A percentile compares a stretch with the other conserved stretches of the same genome.
Evolutionary conservation across 2,888 invertebrate genomes (phyloP).

Genomic region (Dioctria rufipes): DNA sequence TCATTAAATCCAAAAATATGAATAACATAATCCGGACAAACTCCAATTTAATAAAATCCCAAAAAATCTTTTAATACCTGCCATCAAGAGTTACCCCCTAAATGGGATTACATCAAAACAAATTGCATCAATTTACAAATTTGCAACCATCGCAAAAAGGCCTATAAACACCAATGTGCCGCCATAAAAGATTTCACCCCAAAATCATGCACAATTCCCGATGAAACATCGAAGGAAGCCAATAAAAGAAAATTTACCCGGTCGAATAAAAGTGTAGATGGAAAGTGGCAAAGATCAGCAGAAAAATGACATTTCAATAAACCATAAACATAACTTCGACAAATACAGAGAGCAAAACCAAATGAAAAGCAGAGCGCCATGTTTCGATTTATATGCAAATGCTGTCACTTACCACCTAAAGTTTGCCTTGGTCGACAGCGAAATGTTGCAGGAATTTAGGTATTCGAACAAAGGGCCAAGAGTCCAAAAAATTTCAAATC

Average conservation of each 20-base stretch:
- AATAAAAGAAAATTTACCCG: slow-evolving; percentile 56
- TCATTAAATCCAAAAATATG: not conserved
- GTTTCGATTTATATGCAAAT: slow-evolving; percentile 55
- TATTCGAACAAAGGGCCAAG: slow-evolving; percentile 21
- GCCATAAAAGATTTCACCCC: slow-evolving; percentile 40
- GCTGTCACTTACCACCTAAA: slow-evolving; percentile 51
- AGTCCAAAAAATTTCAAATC: slow-evolving; percentile 23
- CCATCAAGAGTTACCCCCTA: slow-evolving; percentile 25
- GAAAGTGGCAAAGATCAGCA: slow-evolving; percentile 66
- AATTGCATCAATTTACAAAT: slow-evolving; percentile 61
- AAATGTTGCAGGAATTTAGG: slow-evolving; percentile 11
- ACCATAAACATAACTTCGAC: slow-evolving; percentile 67
- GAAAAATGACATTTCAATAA: slow-evolving; percentile 71
- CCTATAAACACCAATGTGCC: slow-evolving; percentile 44
- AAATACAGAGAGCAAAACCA: slow-evolving; percentile 61
- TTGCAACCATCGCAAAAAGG: slow-evolving; percentile 58
- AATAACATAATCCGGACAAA: not conserved
- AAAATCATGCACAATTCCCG: not conserved
- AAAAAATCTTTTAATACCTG: slow-evolving; percentile 17
- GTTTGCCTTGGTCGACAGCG: slow-evolving; percentile 25
- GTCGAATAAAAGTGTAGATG: slow-evolving; percentile 43
- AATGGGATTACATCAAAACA: slow-evolving; percentile 25
- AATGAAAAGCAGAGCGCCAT: slow-evolving; percentile 22
- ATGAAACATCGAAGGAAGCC: slow-evolving; percentile 41
- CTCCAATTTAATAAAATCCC: slow-evolving; percentile 29